Evolutionary conservation across 2,888 invertebrate genomes (phyloP).

Genomic region (Cetonia aurata): DNA sequence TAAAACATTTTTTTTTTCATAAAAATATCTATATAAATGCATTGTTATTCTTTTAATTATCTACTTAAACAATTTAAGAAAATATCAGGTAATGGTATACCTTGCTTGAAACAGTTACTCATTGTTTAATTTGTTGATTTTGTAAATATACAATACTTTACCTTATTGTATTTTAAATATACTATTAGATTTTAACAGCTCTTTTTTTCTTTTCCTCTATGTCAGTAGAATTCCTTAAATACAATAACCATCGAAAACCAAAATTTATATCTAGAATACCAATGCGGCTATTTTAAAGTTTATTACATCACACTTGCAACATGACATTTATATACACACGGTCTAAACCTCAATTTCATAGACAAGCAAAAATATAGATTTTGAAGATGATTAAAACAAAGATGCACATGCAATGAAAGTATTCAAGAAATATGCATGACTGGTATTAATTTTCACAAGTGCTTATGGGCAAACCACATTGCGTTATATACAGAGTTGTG

Average conservation of each 20-base stretch:
- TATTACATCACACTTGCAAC: slow-evolving; percentile 26
- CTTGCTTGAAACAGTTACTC: slow-evolving; percentile 30
- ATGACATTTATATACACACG: neutral
- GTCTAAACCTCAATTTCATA: too few species aligned
- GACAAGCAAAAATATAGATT: too few species aligned
- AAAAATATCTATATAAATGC: slow-evolving; percentile 17
- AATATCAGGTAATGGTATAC: slow-evolving; percentile 26
- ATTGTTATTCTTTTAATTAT: slow-evolving; percentile 26
- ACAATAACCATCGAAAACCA: neutral
- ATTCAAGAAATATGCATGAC: too few species aligned
- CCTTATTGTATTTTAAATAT: slow-evolving; percentile 48
- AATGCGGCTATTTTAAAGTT: slow-evolving; percentile 33
- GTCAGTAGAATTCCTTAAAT: neutral
- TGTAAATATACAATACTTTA: slow-evolving; percentile 44
- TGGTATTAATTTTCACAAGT: too few species aligned
- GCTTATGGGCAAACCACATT: too few species aligned
- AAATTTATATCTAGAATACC: neutral
- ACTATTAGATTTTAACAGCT: slow-evolving; percentile 38
- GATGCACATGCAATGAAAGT: too few species aligned
- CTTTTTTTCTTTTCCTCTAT: slow-evolving; percentile 19
- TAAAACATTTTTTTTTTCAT: slow-evolving; percentile 22
- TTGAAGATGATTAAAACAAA: too few species aligned
- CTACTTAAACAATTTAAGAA: slow-evolving; percentile 20
- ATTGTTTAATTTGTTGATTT: slow-evolving; percentile 42
- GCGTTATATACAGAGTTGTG: too few species aligned